Evolutionary conservation across 2,797 vertebrate genomes (phyloP).

Genomic region (Halcyon badia): DNA sequence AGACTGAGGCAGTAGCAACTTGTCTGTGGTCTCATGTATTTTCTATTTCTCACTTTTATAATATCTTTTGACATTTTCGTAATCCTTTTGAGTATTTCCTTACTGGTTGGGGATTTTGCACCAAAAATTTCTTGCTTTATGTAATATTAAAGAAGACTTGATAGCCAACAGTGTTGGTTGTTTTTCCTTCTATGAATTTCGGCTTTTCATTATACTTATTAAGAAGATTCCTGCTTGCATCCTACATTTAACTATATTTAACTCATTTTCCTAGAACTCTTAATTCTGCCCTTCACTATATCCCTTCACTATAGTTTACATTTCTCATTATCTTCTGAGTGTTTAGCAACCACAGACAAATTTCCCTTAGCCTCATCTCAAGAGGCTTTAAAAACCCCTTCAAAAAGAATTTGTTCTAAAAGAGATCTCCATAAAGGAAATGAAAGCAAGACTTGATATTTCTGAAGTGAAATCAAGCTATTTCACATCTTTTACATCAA

Average conservation of each 20-base stretch:
- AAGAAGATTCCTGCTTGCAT: background rate
- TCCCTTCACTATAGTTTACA: background rate
- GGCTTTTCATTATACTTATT: background rate
- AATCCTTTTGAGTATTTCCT: background rate
- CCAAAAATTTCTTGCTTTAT: background rate
- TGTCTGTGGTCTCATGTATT: background rate
- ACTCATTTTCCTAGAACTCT: background rate
- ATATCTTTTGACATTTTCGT: background rate
- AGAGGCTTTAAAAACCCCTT: background rate
- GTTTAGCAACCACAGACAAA: background rate
- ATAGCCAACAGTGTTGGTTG: background rate
- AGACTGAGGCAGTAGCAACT: background rate
- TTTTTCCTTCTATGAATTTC: background rate
- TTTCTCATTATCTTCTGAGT: background rate
- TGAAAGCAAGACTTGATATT: background rate
- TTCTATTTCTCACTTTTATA: background rate
- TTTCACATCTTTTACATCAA: slow-evolving; percentile 11
- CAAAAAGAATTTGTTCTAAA: background rate
- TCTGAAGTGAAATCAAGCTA: background rate
- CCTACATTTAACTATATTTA: background rate
- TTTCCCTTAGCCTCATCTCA: background rate
- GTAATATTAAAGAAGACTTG: background rate
- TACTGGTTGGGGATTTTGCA: background rate
- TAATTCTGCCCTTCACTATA: background rate
- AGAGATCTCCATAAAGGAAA: slow-evolving; percentile 1